Conservation (phyloP, 1,140 invertebrate genomes). For the Drosophila suzukii region DNA sequence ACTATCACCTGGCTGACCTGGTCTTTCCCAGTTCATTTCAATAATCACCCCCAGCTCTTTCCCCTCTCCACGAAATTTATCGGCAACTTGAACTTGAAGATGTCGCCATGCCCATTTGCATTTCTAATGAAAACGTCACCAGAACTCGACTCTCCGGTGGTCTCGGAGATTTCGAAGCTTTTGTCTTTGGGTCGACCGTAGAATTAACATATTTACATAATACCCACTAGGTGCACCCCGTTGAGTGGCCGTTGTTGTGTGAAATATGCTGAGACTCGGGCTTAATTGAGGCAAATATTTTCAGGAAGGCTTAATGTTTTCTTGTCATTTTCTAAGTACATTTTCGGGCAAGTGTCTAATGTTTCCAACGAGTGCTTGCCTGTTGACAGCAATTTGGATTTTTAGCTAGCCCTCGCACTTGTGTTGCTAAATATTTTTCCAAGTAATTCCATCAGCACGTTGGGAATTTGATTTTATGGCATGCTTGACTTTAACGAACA, state of each 20-base stretch:
- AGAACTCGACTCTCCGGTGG: conserved; percentile 42
- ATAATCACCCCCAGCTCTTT: conserved; percentile 24
- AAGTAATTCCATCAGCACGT: conserved; percentile 47
- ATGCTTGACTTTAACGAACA: conserved; percentile 44
- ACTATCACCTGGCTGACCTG: conserved; percentile 66
- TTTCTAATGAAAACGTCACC: conserved; percentile 65
- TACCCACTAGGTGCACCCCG: conserved; percentile 22
- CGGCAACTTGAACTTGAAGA: conserved; percentile 73
- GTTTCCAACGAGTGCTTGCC: conserved; percentile 39
- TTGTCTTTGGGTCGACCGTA: conserved; percentile 12
- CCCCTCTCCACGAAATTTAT: conserved; percentile 52
- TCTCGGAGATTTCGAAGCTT: conserved; percentile 5
- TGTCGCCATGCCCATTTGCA: conserved; percentile 67
- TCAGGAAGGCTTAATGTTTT: conserved; percentile 8
- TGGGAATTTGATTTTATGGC: conserved; percentile 49
- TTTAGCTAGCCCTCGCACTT: conserved; percentile 39
- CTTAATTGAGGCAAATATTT: conserved; percentile 36
- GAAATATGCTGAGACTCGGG: conserved; percentile 27
- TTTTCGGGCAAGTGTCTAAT: conserved; percentile 11
- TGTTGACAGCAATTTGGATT: conserved; percentile 59
- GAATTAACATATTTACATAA: conserved; percentile 48
- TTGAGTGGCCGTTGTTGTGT: conserved; percentile 8
- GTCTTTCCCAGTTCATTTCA: conserved; percentile 37
- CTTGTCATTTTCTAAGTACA: conserved; percentile 21
- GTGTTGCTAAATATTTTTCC: conserved; percentile 62